These are phyloP conservation scores for Megastigmus dorsalis DNA, from an alignment of 2,888 invertebrate genomes.

Conservation along the genomic window DNA sequence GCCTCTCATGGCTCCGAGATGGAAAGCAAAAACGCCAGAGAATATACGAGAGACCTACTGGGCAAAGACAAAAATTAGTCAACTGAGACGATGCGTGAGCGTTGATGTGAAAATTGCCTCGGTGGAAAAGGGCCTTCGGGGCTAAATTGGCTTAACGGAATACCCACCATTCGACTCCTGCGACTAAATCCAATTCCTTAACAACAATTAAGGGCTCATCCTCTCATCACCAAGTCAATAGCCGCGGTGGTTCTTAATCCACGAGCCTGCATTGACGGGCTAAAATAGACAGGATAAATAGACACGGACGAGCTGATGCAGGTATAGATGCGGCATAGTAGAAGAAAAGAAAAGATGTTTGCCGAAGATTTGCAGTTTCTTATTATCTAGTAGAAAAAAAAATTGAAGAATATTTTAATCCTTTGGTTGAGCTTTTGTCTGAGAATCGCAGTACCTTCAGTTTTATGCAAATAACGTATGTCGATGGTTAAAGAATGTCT, in stretches of 20 bases:
- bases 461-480: too few species aligned
- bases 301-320: neutral
- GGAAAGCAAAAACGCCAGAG: neutral
- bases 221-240: neutral
- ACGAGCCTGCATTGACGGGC: neutral
- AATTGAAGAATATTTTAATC: too few species aligned
- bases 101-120: conserved; percentile 20
- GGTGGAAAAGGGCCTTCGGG: neutral
- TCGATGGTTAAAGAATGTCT: too few species aligned
- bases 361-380: too few species aligned
- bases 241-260: neutral
- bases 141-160: conserved; percentile 43
- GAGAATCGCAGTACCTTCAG: too few species aligned
- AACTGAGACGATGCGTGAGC: neutral
- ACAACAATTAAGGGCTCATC: conserved; percentile 39
- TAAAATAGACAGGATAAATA: conserved; percentile 13
- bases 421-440: too few species aligned
- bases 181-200: conserved; percentile 40
- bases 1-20: too few species aligned
- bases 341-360: too few species aligned
- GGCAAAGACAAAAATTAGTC: neutral
- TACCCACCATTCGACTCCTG: conserved; percentile 1
- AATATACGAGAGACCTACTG: too few species aligned
- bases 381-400: too few species aligned
- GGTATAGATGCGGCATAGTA: too few species aligned